Conservation (phyloP, 2,888 invertebrate species). For the Drosophila demipolita region DNA sequence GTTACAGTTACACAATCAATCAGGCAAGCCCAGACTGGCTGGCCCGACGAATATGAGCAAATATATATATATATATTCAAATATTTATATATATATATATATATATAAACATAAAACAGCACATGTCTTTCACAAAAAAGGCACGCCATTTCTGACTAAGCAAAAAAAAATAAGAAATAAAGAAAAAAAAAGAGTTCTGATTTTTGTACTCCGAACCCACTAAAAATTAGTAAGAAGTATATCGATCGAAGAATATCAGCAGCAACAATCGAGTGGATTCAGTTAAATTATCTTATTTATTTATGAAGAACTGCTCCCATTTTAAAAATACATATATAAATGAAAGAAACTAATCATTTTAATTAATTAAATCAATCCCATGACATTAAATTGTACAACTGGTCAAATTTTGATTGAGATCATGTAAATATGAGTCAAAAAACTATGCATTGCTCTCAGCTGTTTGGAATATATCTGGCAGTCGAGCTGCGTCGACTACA, state of each 20-base stretch:
- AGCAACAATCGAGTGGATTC: background rate
- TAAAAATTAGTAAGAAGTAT: background rate
- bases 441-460: background rate
- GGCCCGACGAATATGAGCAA: background rate
- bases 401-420: background rate
- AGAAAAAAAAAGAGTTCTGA: background rate
- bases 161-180: background rate
- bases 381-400: background rate
- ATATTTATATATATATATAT: background rate
- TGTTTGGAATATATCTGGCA: background rate
- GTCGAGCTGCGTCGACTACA: background rate
- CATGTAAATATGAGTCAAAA: background rate
- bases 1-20: conserved; percentile 36
- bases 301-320: background rate
- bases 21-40: conserved; percentile 29
- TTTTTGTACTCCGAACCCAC: background rate
- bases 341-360: background rate
- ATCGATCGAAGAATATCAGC: background rate
- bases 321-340: background rate
- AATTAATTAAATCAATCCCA: background rate
- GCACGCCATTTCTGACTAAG: conserved; percentile 13
- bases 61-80: background rate
- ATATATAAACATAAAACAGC: background rate
- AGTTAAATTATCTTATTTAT: background rate
- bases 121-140: background rate